Evolutionary conservation across 1,140 invertebrate genomes (phyloP).

Genomic region (Brachionus paranguensis): DNA sequence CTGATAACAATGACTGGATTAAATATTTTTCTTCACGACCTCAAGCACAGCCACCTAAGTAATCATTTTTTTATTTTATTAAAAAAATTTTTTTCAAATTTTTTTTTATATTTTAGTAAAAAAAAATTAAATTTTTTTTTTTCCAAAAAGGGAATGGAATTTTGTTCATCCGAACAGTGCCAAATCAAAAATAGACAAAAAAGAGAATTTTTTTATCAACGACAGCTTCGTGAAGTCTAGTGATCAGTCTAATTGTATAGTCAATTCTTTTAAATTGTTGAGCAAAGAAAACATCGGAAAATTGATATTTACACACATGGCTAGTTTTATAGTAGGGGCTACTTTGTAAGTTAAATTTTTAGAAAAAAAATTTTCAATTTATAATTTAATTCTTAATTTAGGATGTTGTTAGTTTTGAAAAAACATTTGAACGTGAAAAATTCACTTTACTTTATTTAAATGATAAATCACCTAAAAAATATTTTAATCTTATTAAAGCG

Average conservation of each 20-base stretch:
- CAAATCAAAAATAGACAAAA: constrained; percentile 7
- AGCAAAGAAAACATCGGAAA: constrained; percentile 34
- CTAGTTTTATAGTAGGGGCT: constrained; percentile 38
- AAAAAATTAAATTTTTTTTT: neutral
- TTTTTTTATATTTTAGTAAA: no score
- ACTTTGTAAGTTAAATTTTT: constrained; percentile 21
- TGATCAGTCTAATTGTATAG: constrained; percentile 3
- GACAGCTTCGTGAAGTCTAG: neutral
- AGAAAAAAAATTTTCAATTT: neutral
- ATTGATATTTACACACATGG: constrained; percentile 36
- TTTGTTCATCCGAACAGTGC: constrained; percentile 31
- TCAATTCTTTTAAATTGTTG: constrained; percentile 1
- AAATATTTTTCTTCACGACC: constrained; percentile 38
- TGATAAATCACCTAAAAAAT: neutral
- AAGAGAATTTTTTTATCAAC: neutral
- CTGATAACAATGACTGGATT: constrained; percentile 24
- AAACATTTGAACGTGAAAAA: constrained; percentile 18
- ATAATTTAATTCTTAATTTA: neutral
- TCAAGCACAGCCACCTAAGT: constrained; percentile 34
- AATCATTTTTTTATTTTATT: neutral
- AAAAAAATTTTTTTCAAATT: no score
- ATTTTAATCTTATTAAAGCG: neutral
- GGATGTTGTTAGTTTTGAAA: constrained; percentile 34
- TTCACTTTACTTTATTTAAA: constrained; percentile 36
- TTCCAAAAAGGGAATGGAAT: constrained; percentile 24